Evolutionary conservation across 1,140 invertebrate genomes (phyloP), one percentile per base, ranked within the genome.

Genomic region (Listronotus bonariensis): DNA sequence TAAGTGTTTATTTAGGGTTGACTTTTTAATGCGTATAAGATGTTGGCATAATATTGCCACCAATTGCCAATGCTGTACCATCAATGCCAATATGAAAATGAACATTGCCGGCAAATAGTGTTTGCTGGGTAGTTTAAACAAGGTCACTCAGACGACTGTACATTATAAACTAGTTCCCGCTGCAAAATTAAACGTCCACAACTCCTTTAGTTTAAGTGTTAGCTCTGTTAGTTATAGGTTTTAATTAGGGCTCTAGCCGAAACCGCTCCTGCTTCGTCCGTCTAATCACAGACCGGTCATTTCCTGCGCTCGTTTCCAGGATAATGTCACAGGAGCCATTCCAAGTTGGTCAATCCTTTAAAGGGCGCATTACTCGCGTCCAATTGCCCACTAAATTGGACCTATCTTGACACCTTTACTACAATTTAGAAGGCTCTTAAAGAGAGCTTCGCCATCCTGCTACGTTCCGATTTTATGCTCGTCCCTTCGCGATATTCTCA

Each of bases 371-470:
- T 78, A 78, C 75, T 76, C 73, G 73, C 72, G 73, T 77, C 71
- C 74, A 76, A 78, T 77, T 74, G 76, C 72, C 73, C 75, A 74
- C 70, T 78, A 78, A 78, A 78, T 78, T 77, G 74, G 69, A 72
- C 62, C 76, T 78, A 78, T 78, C 76, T 78, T 77, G 76, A 76
- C 76, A 78, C 76, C 75, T 78, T 74, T 74, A 73, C 71, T 71
- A 71, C 69, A 64, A 67, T 72, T 65, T 69, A 69, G 64, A 56
- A 60, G 61, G 61, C 56, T 70, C 66, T 68, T 70, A 65, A 54
- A 68, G 62, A 65, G 65, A 63, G 48, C 52, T 20, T 42, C 18
- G 53, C 53, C 11, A 49, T 48, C 52, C 49, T 3, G 20, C 48
- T 10, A 36, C 36, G 40, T 55, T 15, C 43, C 63, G 46, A 54